phyloP scores from a whole-genome alignment of 2,888 invertebrate species.

The Trissonchulus latispiculum region DNA sequence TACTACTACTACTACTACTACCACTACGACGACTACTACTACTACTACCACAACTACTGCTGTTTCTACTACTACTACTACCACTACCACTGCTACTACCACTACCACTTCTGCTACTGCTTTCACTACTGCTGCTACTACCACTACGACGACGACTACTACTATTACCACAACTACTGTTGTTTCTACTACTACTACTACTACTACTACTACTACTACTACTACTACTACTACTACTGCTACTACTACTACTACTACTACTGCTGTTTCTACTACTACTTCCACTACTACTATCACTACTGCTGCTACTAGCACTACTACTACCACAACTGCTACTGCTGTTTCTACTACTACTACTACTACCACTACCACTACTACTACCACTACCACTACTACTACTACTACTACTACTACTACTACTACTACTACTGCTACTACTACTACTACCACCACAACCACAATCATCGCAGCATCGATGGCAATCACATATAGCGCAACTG shows the following conservation, averaged over 20 bases:
- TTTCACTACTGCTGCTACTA: background rate
- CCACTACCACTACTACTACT: background rate
- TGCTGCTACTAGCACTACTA: background rate
- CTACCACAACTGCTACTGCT: background rate
- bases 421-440: background rate
- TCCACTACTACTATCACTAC: background rate
- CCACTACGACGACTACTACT: too few relatives aligned
- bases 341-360: background rate
- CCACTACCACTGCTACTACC: background rate
- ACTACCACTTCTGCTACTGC: background rate
- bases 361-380: background rate
- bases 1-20: too few relatives aligned
- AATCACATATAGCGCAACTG: too few relatives aligned
- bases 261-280: background rate
- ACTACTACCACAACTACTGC: background rate
- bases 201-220: background rate
- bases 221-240: background rate
- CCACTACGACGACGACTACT: background rate
- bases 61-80: background rate
- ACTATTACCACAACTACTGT: background rate
- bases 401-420: background rate
- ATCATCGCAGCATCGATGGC: background rate
- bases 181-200: background rate
- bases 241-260: background rate
- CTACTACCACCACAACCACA: background rate